Conservation (phyloP, 2,113 vertebrate genomes). For the Amblyopsis rosae region DNA sequence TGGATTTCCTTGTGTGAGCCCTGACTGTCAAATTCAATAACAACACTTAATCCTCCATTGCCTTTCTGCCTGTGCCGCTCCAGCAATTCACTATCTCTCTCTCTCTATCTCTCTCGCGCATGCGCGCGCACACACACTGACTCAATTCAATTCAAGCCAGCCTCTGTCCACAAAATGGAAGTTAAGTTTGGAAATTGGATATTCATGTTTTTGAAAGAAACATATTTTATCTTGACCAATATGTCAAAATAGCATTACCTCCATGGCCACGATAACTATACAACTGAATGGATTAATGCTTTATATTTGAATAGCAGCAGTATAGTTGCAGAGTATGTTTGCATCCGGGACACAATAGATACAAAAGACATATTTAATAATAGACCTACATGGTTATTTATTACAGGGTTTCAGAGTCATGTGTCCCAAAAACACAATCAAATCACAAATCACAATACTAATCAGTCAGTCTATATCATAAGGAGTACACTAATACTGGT, state of each 20-base stretch:
- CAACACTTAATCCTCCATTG: slow-evolving; percentile 50
- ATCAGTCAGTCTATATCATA: neutral
- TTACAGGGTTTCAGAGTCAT: no score
- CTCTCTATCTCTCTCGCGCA: neutral
- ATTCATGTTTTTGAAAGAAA: neutral
- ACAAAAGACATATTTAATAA: no score
- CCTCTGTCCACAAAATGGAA: slow-evolving; percentile 22
- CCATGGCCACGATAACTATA: no score
- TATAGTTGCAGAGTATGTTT: no score
- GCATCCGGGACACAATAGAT: no score
- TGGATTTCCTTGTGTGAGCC: slow-evolving; percentile 30
- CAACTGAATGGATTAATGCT: no score
- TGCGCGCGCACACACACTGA: neutral
- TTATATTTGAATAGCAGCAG: no score
- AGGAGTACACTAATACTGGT: no score
- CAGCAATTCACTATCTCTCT: slow-evolving; percentile 18
- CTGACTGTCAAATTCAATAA: slow-evolving; percentile 46
- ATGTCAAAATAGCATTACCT: no score
- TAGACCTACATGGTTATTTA: no score
- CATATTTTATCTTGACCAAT: no score
- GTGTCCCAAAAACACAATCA: neutral
- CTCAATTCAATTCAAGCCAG: slow-evolving; percentile 54
- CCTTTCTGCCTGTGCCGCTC: slow-evolving; percentile 46
- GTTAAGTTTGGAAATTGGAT: slow-evolving; percentile 2
- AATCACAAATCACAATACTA: neutral